These are phyloP conservation scores for Malurus melanocephalus DNA, from an alignment of 2,113 vertebrate genomes.

Conservation along the genomic window DNA sequence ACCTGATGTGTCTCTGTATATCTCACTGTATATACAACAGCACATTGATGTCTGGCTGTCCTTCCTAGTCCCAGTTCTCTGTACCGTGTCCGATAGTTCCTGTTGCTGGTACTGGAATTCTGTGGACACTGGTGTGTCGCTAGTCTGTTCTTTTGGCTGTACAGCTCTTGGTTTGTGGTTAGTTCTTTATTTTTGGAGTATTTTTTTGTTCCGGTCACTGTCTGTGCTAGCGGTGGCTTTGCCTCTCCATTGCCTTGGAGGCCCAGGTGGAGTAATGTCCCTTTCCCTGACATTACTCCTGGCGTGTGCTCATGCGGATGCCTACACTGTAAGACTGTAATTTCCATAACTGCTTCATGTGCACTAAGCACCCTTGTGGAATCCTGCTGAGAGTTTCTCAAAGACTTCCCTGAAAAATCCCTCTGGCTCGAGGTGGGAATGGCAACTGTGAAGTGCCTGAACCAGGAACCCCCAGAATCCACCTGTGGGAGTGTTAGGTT, in stretches of 20 bases:
- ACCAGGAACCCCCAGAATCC: not conserved
- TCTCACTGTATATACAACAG: slow-evolving; percentile 69
- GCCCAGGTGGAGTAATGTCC: slow-evolving; percentile 80
- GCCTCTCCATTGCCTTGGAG: slow-evolving; percentile 77
- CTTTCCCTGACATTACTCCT: slow-evolving; percentile 75
- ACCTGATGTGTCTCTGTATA: slow-evolving; percentile 69
- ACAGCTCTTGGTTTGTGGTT: slow-evolving; percentile 79
- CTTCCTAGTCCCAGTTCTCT: slow-evolving; percentile 71
- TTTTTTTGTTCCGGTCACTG: slow-evolving; percentile 73
- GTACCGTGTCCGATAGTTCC: slow-evolving; percentile 68
- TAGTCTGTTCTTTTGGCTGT: slow-evolving; percentile 75
- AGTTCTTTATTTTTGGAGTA: slow-evolving; percentile 62
- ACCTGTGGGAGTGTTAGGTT: not conserved
- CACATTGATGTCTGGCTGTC: slow-evolving; percentile 73
- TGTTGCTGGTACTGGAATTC: slow-evolving; percentile 66
- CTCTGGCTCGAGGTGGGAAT: not conserved
- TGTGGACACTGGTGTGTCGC: slow-evolving; percentile 75
- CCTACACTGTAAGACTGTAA: slow-evolving; percentile 79
- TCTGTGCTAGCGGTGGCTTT: slow-evolving; percentile 79
- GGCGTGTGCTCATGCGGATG: slow-evolving; percentile 75
- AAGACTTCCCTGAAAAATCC: slow-evolving; percentile 53
- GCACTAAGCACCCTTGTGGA: slow-evolving; percentile 88
- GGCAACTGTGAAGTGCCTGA: not conserved
- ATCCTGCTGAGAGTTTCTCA: slow-evolving; percentile 85
- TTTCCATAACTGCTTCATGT: slow-evolving; percentile 88